Percentiles rank a stretch among this genome's conserved stretches.
Conservation (phyloP, 2,113 vertebrate genomes). For the Muscicapa adusta region DNA sequence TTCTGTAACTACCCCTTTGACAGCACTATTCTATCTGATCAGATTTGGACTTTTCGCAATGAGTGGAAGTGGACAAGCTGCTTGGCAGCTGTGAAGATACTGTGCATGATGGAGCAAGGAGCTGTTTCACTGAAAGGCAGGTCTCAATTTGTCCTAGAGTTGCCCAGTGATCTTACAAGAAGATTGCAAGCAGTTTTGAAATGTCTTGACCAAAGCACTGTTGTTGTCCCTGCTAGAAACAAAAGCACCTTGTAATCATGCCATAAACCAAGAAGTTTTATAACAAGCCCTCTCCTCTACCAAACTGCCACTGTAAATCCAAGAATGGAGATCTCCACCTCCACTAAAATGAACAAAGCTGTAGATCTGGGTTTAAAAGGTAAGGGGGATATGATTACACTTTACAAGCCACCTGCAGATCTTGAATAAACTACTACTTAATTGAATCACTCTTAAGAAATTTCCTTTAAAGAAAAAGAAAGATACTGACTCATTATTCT, state of each 20-base stretch:
- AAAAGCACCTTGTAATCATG: conserved; percentile 27
- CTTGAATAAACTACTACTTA: conserved; percentile 30
- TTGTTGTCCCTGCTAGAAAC: conserved; percentile 17
- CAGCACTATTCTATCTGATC: neutral
- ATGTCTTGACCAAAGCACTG: neutral
- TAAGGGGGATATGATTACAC: conserved; percentile 29
- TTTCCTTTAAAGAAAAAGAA: conserved; percentile 25
- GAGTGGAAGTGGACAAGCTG: neutral
- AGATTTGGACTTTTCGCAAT: neutral
- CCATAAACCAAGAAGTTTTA: neutral
- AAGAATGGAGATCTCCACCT: neutral
- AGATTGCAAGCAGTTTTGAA: conserved; percentile 10
- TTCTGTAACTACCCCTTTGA: neutral
- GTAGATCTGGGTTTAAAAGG: conserved; percentile 31
- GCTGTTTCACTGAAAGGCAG: neutral
- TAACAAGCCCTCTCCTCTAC: neutral
- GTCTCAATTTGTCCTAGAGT: conserved; percentile 2
- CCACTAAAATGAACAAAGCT: conserved; percentile 21
- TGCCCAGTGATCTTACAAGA: neutral
- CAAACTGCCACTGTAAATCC: neutral
- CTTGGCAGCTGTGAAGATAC: neutral
- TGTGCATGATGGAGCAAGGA: neutral
- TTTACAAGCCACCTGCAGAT: conserved; percentile 54
- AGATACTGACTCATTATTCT: neutral
- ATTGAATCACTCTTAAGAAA: conserved; percentile 35